Evolutionary conservation across 2,888 invertebrate genomes (phyloP).

Genomic region (Pardosa pseudoannulata): DNA sequence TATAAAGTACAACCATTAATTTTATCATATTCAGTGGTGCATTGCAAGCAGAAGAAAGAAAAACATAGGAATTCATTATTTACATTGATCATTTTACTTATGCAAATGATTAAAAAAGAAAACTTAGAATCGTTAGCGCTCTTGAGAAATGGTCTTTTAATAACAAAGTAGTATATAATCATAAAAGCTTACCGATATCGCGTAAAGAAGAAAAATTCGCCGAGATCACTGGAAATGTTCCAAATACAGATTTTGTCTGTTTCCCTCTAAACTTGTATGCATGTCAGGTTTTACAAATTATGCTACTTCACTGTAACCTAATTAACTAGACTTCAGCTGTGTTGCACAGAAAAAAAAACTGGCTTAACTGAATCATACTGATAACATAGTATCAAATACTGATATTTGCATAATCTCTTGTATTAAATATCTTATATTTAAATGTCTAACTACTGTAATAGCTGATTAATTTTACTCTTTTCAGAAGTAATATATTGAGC

Average conservation of each 20-base stretch:
- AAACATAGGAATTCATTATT: background rate
- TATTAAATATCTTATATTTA: no score
- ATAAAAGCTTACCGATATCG: constrained; percentile 3
- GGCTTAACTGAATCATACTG: no score
- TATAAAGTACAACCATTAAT: no score
- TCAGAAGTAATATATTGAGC: no score
- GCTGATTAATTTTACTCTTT: no score
- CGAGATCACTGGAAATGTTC: background rate
- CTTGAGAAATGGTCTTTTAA: constrained; percentile 3
- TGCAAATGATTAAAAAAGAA: background rate
- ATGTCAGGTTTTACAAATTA: constrained; percentile 3
- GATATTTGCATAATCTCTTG: no score
- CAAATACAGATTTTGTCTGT: background rate
- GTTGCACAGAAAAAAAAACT: no score
- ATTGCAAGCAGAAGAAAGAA: background rate
- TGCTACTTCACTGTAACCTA: background rate
- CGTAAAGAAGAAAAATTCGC: background rate
- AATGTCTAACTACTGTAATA: no score
- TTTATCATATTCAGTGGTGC: no score
- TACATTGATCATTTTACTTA: background rate
- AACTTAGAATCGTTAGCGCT: background rate
- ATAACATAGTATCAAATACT: no score
- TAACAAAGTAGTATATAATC: constrained; percentile 6
- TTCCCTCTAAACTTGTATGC: background rate
- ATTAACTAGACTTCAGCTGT: background rate